phyloP scores from a whole-genome alignment of 1,140 invertebrate genomes.

The Drosophila auraria region DNA sequence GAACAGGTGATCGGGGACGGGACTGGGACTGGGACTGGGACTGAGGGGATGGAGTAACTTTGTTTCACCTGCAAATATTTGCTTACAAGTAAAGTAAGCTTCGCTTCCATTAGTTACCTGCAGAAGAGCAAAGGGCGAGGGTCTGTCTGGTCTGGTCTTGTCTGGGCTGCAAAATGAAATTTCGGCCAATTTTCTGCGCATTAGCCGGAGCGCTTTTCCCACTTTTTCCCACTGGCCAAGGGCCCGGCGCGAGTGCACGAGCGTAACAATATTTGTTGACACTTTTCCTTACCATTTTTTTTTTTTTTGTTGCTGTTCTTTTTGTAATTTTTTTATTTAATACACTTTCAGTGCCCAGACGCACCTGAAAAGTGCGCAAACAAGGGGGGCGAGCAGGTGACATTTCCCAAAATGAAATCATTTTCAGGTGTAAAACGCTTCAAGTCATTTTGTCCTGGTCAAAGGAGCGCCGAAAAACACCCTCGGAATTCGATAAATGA shows the following conservation, averaged over 20 bases:
- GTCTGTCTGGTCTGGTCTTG: constrained; percentile 4
- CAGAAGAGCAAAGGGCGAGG: constrained; percentile 13
- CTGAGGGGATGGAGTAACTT: constrained; percentile 49
- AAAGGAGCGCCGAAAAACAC: constrained; percentile 7
- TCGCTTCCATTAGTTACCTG: constrained; percentile 74
- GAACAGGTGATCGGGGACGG: no score
- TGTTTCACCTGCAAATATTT: constrained; percentile 79
- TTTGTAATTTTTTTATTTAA: constrained; percentile 54
- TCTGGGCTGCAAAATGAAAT: constrained; percentile 67
- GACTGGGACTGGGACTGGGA: neutral
- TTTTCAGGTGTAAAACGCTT: constrained; percentile 78
- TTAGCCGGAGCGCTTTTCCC: constrained; percentile 46
- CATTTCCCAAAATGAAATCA: constrained; percentile 65
- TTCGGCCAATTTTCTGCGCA: constrained; percentile 80
- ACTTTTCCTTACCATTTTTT: constrained; percentile 44
- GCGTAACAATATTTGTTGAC: constrained; percentile 80
- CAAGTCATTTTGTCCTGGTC: constrained; percentile 56
- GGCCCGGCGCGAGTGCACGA: constrained; percentile 28
- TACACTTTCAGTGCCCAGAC: constrained; percentile 52
- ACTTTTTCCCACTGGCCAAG: constrained; percentile 5
- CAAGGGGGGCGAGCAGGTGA: constrained; percentile 3
- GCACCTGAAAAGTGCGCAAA: constrained; percentile 36
- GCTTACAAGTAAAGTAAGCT: constrained; percentile 81
- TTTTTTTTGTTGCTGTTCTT: neutral
- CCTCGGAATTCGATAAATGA: constrained; percentile 7